Evolutionary conservation across 2,113 vertebrate genomes (phyloP), one percentile per base, ranked within the genome.

Genomic region (Chroicocephalus ridibundus): DNA sequence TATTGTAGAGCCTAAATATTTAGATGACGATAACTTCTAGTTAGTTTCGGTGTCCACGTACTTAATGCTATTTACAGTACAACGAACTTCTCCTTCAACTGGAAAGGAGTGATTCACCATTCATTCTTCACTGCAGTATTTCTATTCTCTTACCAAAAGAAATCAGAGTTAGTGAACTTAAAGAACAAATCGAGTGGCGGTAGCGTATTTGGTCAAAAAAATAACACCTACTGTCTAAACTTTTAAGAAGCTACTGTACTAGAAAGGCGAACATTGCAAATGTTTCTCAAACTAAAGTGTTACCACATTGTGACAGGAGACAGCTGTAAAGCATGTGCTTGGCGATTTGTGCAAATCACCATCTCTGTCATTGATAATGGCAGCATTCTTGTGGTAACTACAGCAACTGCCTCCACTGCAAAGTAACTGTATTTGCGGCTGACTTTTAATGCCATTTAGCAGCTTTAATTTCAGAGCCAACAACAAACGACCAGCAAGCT

Each of bases 31-130:
- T 88, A 94, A 91, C 62, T 77, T 95, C 91, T 94, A 97, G 80
- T 94, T 94, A 96, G 82, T 96, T 97, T 96, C 82, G 64, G 76
- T 97, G 91, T 90, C 96, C 86, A 97, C 89, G 49, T 77, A 97
- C 65, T 86, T 78, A 94, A 93, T 87, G 64, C 91, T 96, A 97
- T 96, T 96, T 84, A 97, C 69, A 97, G 40, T 93, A 96, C 92
- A 96, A 93, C 86, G 90, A 97, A 88, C 86, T 64, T 82, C 81
- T 88, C 96, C 84, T 95, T 94, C 77, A 96, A 58, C 75, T 91
- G 90, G 17, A 80, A 86, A 88, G 86, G 95, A 91, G 91, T 38
- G 78, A 97, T 87, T 95, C 75, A 31, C 95, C 90, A 69, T 57
- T 88, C 31, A 88, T 95, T 96, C 93, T 87, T 85, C 61, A 97